Conservation (phyloP, 1,140 invertebrate genomes). For the Drosophila orena region DNA sequence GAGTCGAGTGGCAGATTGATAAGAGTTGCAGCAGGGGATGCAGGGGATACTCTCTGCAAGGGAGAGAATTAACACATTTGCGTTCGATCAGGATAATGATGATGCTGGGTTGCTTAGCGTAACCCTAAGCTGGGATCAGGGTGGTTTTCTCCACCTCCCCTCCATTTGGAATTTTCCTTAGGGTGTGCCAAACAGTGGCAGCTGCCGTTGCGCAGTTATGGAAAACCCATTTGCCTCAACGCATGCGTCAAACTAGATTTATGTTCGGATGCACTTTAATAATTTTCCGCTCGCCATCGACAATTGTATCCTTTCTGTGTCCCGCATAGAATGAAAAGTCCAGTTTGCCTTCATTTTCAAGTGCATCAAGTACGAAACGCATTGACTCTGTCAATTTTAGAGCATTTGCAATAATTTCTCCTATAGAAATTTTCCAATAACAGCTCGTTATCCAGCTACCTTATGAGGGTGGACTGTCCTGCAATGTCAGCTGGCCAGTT, state of each 20-base stretch:
- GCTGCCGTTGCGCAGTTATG: slow-evolving; percentile 70
- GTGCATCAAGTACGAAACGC: slow-evolving; percentile 55
- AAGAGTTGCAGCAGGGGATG: slow-evolving; percentile 19
- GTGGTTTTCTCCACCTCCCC: slow-evolving; percentile 31
- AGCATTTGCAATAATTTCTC: slow-evolving; percentile 71
- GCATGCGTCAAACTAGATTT: slow-evolving; percentile 72
- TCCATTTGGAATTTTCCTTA: slow-evolving; percentile 11
- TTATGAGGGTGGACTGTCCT: slow-evolving; percentile 55
- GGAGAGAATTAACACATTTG: slow-evolving; percentile 74
- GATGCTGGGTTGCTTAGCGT: slow-evolving; percentile 47
- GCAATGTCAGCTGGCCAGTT: slow-evolving; percentile 26
- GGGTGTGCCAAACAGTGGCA: slow-evolving; percentile 67
- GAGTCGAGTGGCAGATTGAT: slow-evolving; percentile 79
- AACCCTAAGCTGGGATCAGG: slow-evolving; percentile 13
- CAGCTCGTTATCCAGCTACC: slow-evolving; percentile 25
- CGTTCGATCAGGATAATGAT: slow-evolving; percentile 69
- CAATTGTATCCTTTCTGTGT: slow-evolving; percentile 28
- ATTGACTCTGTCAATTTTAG: slow-evolving; percentile 58
- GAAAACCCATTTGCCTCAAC: slow-evolving; percentile 37
- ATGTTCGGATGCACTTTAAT: slow-evolving; percentile 58
- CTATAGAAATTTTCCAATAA: slow-evolving; percentile 23
- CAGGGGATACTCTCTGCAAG: background rate
- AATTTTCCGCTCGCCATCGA: slow-evolving; percentile 71
- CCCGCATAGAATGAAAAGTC: slow-evolving; percentile 34
- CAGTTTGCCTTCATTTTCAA: slow-evolving; percentile 47